phyloP scores from a whole-genome alignment of 1,140 invertebrate species.

The Caenorhabditis tropicalis region DNA sequence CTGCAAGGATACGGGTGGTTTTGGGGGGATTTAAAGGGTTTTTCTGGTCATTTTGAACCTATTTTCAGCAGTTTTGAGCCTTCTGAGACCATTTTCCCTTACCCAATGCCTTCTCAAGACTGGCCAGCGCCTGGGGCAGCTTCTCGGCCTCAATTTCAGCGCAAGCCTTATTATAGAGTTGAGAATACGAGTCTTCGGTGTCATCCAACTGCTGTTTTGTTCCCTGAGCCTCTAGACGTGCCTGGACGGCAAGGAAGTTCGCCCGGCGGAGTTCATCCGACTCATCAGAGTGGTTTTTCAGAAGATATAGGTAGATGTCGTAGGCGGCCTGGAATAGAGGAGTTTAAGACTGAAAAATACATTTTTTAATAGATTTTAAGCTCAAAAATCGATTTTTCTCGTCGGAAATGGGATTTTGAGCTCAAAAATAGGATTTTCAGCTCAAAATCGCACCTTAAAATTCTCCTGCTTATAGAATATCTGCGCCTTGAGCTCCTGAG shows the following conservation, averaged over 20 bases:
- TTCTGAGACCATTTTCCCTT: too few species aligned
- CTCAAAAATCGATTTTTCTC: too few species aligned
- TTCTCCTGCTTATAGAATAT: conserved; percentile 45
- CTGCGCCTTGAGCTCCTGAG: conserved; percentile 51
- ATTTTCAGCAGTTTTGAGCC: too few species aligned
- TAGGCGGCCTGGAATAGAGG: conserved; percentile 40
- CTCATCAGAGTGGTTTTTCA: conserved; percentile 50
- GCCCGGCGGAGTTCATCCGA: conserved; percentile 42
- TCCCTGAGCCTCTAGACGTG: conserved; percentile 38
- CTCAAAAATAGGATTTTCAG: not conserved
- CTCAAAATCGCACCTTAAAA: not conserved
- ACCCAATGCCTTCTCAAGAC: conserved; percentile 48
- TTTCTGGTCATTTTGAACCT: too few species aligned
- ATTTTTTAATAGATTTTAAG: too few species aligned
- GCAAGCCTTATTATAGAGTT: conserved; percentile 48
- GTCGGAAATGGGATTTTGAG: not conserved
- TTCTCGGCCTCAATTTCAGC: conserved; percentile 38
- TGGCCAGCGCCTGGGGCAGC: not conserved
- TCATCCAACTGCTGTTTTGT: not conserved
- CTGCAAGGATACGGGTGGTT: too few species aligned
- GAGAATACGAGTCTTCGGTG: conserved; percentile 15
- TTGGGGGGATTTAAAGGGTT: too few species aligned
- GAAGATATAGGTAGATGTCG: conserved; percentile 26
- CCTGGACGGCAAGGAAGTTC: conserved; percentile 49
- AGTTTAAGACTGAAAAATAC: too few species aligned